phyloP scores from a whole-genome alignment of 2,797 vertebrate genomes.

The Echeneis naucrates region DNA sequence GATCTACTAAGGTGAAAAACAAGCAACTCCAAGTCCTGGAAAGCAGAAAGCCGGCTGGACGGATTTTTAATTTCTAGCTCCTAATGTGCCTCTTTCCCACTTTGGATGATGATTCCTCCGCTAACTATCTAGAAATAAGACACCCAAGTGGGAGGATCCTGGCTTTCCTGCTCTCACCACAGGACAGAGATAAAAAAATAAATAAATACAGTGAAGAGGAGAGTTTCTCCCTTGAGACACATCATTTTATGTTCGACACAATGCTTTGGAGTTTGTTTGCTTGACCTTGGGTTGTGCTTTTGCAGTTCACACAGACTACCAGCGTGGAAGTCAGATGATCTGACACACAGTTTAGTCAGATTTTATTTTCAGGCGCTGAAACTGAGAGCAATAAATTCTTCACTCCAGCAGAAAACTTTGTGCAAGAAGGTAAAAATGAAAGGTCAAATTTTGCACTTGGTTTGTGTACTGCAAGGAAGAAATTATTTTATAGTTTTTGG shows the following conservation, averaged over 20 bases:
- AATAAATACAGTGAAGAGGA: background rate
- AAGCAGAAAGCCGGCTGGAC: constrained; percentile 15
- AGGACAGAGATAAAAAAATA: background rate
- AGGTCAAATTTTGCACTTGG: background rate
- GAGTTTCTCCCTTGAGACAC: background rate
- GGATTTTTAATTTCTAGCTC: constrained; percentile 18
- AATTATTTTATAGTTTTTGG: background rate
- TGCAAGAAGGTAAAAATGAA: background rate
- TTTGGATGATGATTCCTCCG: constrained; percentile 57
- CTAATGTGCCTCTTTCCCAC: constrained; percentile 13
- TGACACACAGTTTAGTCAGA: background rate
- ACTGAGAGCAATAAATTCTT: background rate
- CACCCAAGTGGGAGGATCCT: background rate
- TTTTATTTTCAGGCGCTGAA: background rate
- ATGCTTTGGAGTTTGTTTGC: background rate
- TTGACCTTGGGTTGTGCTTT: no score
- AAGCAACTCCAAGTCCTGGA: constrained; percentile 35
- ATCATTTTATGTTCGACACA: background rate
- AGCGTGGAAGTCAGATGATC: background rate
- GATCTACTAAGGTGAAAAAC: constrained; percentile 60
- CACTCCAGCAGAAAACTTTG: background rate
- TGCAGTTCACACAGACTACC: no score
- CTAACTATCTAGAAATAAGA: constrained; percentile 39
- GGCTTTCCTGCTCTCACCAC: background rate
- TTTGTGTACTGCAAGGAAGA: background rate